phyloP scores from a whole-genome alignment of 2,888 invertebrate genomes.

The Tetragonula carbonaria region DNA sequence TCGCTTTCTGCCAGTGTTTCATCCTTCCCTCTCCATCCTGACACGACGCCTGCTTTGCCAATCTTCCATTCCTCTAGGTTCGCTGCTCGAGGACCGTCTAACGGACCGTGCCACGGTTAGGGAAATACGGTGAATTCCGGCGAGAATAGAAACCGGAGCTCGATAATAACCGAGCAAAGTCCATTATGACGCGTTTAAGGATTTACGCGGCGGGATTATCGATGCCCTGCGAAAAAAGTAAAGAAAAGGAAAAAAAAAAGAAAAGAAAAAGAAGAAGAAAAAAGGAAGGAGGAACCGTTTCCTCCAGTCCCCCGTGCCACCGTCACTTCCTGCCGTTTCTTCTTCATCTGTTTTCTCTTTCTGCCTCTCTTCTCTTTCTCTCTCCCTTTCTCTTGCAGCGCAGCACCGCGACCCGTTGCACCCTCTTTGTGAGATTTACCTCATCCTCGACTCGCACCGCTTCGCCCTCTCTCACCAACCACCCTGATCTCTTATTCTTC shows the following conservation, averaged over 20 bases:
- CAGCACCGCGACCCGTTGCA: neutral
- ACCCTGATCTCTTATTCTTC: conserved; percentile 58
- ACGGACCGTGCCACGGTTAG: conserved; percentile 46
- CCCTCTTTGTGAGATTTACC: neutral
- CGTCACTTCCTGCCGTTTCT: conserved; percentile 48
- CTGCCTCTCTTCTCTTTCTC: no score
- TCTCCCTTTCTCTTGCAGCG: neutral
- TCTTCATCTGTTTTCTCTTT: neutral
- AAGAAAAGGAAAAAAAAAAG: no score
- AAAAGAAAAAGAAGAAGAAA: no score
- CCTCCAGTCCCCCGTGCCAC: conserved; percentile 43
- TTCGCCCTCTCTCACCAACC: neutral
- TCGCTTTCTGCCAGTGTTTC: neutral
- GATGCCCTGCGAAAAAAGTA: conserved; percentile 34
- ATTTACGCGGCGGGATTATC: conserved; percentile 67
- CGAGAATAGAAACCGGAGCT: conserved; percentile 45
- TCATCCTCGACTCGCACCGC: neutral
- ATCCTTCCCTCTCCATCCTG: no score
- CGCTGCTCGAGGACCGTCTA: conserved; percentile 35
- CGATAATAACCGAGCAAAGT: conserved; percentile 71
- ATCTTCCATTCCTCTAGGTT: conserved; percentile 6
- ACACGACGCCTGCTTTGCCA: neutral
- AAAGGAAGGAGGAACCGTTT: neutral
- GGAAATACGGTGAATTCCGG: conserved; percentile 47
- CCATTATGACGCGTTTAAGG: conserved; percentile 71